Percentiles rank a stretch among this genome's conserved stretches.
Evolutionary conservation across 1,140 invertebrate genomes (phyloP).

Genomic region (Acarapis woodi): DNA sequence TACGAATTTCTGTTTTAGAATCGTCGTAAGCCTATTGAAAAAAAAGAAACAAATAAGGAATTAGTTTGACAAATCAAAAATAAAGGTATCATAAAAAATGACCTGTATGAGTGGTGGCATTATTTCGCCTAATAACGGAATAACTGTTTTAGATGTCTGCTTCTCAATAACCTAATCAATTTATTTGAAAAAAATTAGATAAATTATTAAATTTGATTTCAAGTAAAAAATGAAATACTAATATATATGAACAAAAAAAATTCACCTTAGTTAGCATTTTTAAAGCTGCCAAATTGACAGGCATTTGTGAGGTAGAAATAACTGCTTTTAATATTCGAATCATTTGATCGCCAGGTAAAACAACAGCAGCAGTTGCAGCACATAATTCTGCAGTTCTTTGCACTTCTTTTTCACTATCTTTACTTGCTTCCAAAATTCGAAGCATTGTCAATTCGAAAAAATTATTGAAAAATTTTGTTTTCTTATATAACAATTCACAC

Average conservation of each 20-base stretch:
- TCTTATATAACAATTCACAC: slow-evolving; percentile 44
- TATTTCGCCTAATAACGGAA: slow-evolving; percentile 33
- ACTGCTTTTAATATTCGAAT: slow-evolving; percentile 40
- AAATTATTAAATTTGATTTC: not conserved
- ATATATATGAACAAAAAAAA: not conserved
- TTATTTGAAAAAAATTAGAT: slow-evolving; percentile 3
- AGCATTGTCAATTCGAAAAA: slow-evolving; percentile 64
- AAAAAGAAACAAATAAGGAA: slow-evolving; percentile 13
- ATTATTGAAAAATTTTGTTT: slow-evolving; percentile 40
- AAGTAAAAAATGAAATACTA: not conserved
- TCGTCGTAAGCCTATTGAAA: slow-evolving; percentile 46
- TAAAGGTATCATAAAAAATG: slow-evolving; percentile 8
- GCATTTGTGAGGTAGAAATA: slow-evolving; percentile 51
- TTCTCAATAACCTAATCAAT: slow-evolving; percentile 14
- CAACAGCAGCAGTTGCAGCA: slow-evolving; percentile 34
- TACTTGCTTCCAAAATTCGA: slow-evolving; percentile 54
- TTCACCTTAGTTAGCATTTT: slow-evolving; percentile 60
- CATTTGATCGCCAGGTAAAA: slow-evolving; percentile 34
- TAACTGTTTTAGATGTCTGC: slow-evolving; percentile 24
- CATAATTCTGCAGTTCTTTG: slow-evolving; percentile 28
- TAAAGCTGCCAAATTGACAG: slow-evolving; percentile 59
- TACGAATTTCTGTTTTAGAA: slow-evolving; percentile 55
- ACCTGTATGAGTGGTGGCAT: slow-evolving; percentile 66
- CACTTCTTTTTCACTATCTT: slow-evolving; percentile 40
- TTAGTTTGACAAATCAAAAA: not conserved